A percentile compares a stretch with the other conserved stretches of the same genome.
phyloP scores from a whole-genome alignment of 2,113 vertebrate genomes.

The Archocentrus centrarchus region DNA sequence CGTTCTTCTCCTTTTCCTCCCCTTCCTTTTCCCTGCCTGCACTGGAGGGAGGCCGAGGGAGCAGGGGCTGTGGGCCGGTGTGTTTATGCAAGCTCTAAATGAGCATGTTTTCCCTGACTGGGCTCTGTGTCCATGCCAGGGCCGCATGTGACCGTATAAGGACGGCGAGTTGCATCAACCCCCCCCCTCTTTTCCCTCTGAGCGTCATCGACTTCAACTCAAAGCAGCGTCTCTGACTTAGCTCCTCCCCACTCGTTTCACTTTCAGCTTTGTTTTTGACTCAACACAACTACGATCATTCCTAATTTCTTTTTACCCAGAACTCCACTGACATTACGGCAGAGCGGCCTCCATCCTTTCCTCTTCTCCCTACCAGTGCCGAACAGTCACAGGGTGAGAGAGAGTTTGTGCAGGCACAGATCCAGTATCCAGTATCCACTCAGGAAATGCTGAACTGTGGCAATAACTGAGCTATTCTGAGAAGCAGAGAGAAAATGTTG shows the following conservation, averaged over 20 bases:
- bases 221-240: background rate
- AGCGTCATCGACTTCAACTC: constrained; percentile 43
- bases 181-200: constrained; percentile 14
- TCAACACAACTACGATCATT: background rate
- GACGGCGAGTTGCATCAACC: constrained; percentile 68
- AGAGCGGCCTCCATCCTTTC: constrained; percentile 10
- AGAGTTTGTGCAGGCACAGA: constrained; percentile 38
- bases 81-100: constrained; percentile 80
- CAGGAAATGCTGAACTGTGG: constrained; percentile 70
- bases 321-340: background rate
- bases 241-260: constrained; percentile 10
- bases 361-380: background rate
- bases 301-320: background rate
- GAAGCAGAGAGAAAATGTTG: constrained; percentile 18
- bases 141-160: constrained; percentile 83
- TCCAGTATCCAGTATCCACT: constrained; percentile 39
- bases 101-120: constrained; percentile 73
- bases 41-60: constrained; percentile 9
- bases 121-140: constrained; percentile 65
- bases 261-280: background rate
- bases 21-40: constrained; percentile 38
- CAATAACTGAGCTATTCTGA: constrained; percentile 58
- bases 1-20: constrained; percentile 54
- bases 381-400: constrained; percentile 9
- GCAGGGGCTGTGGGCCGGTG: constrained; percentile 28